Base-by-base conservation (phyloP, 2,888 invertebrate species). In the Epinotia nisella region DNA sequence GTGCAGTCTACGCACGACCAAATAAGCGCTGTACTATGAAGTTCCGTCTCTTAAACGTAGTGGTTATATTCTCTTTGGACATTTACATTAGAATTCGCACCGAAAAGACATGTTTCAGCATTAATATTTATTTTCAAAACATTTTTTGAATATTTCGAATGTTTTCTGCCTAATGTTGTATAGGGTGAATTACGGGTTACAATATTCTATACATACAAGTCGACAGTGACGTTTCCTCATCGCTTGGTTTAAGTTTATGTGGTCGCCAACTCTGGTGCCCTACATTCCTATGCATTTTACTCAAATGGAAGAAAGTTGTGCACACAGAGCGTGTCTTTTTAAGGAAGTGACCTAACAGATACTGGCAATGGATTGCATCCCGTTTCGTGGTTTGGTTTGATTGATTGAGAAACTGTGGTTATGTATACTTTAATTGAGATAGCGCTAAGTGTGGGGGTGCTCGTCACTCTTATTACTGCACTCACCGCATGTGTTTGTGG, bases 401-500 rank as follows among this genome's bases (percentile, higher is more conserved):
- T 83, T 79, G 78, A 82, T 82, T 87, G 78, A 87, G 79, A 83
- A 85, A 87, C 85, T 85, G 80, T 86, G 86, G 86, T 82, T 85
- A 94, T 94, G 94, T 92, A 87, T 90, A 89, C 90, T 78, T 74
- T 92, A 78, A 77, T 94, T 82, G 93, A 94, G 82, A 84, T 93
- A 80, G 90, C 85, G 81, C 76, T 94, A 68, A 90, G 90, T 85
- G 82, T 92, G 77, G 93, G 90, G 85, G 90, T 91, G 84, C 87
- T 93, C 64, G 84, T 88, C 81, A 89, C 91, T 82, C 90, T 94
- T 72, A 82, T 91, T 86, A 83, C 94, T 87, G 81, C 94, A 82
- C 90, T 96, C 77, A 94, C 95, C 75, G 94, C 95, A 79, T 97
- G 96, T 88, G 95, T 96, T 78, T 96, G 96, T 86, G 95, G 95